Conservation (phyloP, 2,797 vertebrate genomes). For the Rhincodon typus region DNA sequence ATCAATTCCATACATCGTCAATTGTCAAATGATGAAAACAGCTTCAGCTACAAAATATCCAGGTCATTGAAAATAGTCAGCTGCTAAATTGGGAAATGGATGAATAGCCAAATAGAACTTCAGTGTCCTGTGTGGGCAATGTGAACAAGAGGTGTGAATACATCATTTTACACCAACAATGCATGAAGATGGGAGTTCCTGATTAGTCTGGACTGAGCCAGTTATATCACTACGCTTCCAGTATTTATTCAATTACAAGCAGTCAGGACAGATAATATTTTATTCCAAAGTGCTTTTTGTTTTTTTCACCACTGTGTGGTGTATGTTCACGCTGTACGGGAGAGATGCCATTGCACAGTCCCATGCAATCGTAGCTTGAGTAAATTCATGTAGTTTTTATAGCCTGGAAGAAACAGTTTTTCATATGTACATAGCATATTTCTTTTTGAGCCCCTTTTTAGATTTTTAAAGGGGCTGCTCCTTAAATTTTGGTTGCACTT, state of each 20-base stretch:
- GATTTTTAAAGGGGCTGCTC: too few species aligned
- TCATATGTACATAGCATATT: too few species aligned
- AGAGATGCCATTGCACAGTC: neutral
- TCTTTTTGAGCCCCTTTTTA: too few species aligned
- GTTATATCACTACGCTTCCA: neutral
- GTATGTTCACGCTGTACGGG: neutral
- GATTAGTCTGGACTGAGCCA: neutral
- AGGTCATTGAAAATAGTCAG: neutral
- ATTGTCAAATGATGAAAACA: neutral
- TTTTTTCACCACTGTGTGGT: neutral
- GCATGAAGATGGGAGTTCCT: neutral
- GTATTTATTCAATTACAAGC: neutral
- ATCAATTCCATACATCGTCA: neutral
- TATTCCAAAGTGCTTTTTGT: neutral
- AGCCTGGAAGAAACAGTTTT: too few species aligned
- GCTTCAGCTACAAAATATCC: neutral
- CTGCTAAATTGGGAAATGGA: neutral
- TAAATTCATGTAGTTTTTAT: too few species aligned
- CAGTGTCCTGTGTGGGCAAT: neutral
- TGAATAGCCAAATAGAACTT: neutral
- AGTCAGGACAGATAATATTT: neutral
- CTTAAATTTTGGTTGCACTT: too few species aligned
- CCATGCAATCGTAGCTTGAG: too few species aligned
- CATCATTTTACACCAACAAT: neutral
- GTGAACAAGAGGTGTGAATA: neutral